Evolutionary conservation across 2,797 vertebrate genomes (phyloP).

Genomic region (Manis javanica): DNA sequence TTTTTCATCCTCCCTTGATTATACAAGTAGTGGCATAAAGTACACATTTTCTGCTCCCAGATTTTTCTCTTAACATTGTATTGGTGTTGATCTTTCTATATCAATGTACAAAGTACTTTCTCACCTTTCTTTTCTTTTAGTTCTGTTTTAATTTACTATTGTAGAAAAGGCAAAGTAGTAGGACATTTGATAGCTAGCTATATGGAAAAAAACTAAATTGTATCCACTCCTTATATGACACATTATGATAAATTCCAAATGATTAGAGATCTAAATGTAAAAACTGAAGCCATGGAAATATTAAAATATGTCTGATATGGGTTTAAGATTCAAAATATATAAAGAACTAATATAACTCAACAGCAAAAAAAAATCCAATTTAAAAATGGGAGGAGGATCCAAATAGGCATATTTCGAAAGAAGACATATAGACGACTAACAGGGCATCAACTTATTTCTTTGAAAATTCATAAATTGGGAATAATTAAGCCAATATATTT

Average conservation of each 20-base stretch:
- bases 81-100: background rate
- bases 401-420: background rate
- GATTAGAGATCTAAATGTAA: background rate
- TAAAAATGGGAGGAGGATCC: background rate
- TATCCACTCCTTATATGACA: too few relatives aligned
- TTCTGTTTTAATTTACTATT: background rate
- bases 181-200: background rate
- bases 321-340: background rate
- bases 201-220: background rate
- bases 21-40: background rate
- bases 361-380: background rate
- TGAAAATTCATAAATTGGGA: background rate
- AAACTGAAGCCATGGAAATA: background rate
- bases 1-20: background rate
- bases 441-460: background rate
- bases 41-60: background rate
- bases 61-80: slow-evolving; percentile 27
- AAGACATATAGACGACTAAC: background rate
- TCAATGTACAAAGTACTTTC: background rate
- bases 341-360: background rate
- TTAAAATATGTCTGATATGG: background rate
- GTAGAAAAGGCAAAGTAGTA: background rate
- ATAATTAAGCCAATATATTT: slow-evolving; percentile 1
- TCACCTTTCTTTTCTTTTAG: background rate
- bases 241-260: background rate